Evolutionary conservation across 2,113 vertebrate genomes (phyloP).

Genomic region (Butastur rufipennis): DNA sequence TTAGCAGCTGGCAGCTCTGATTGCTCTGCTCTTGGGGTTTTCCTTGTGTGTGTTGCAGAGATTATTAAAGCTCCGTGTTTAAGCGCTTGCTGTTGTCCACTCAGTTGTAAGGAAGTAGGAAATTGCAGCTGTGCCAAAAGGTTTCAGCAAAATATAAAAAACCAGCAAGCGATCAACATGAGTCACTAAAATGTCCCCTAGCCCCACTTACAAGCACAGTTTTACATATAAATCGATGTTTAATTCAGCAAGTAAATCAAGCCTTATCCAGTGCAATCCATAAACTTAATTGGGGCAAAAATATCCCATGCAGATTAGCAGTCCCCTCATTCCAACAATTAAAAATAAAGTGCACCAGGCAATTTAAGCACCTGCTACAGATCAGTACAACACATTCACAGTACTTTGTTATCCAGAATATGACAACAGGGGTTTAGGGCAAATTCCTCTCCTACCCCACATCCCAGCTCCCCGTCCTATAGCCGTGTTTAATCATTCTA

Average conservation of each 20-base stretch:
- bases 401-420: not conserved
- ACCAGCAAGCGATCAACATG: not conserved
- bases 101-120: not conserved
- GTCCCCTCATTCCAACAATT: not conserved
- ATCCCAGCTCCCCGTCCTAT: not conserved
- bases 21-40: not conserved
- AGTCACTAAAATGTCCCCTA: slow-evolving; percentile 3
- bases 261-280: not conserved
- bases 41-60: not conserved
- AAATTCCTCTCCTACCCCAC: not conserved
- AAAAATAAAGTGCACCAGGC: not conserved
- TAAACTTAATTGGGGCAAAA: not conserved
- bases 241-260: slow-evolving; percentile 37
- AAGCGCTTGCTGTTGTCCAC: not conserved
- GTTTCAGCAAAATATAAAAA: slow-evolving; percentile 39
- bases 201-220: not conserved
- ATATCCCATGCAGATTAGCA: not conserved
- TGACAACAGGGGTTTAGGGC: not conserved
- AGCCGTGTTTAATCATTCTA: not conserved
- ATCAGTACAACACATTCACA: not conserved
- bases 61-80: not conserved
- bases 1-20: slow-evolving; percentile 24
- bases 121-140: slow-evolving; percentile 14
- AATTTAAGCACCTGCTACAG: not conserved
- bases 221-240: slow-evolving; percentile 2